Evolutionary conservation across 1,140 invertebrate species (phyloP), one percentile per base, ranked within the genome.

Genomic region (Drosophila elegans): DNA sequence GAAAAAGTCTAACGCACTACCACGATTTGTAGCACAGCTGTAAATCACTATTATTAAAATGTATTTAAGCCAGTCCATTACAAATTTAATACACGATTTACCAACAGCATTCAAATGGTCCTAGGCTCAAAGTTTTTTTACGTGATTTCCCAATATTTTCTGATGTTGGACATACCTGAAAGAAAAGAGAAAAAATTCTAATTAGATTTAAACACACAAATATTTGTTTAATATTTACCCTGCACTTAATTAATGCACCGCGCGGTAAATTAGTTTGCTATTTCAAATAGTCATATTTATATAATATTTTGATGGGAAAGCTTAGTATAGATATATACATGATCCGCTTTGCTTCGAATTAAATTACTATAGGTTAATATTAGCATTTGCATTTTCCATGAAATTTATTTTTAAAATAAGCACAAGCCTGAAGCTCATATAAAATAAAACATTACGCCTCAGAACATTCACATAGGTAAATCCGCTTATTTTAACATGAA

Each of bases 401-500:
- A 41, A 36, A 69, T 48, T 13, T 48, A 46, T 57, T 71, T 71
- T 16, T 3, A 21, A 71, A 71, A 71, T 60, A 60, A 16, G 45
- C 32, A n/a, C 21, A 39, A 45, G 66, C 66, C 32, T 4, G 9
- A 38, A 16, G 45, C 9, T 34, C 2, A 32, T 42, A 51, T 45
- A 34, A 60, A 59, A 51, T 61, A 60, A 60, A 60, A 71, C 36
- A 56, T 38, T 29, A n/a, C 32, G 9, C 36, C 36, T 45, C 39
- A 44, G n/a, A 34, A 49, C 13, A 45, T 63, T 66, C 49, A 53
- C 36, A 74, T 74, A n/a, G n/a, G n/a, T n/a, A 69, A 79, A 79
- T 79, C 77, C 61, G 77, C 76, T 80, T 80, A 80, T 80, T 57
- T 56, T 51, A 74, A 62, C 56, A 56, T 77, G 63, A 69, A 55